Conservation (phyloP, 1,140 invertebrate genomes). For the Dinoponera quadriceps region DNA sequence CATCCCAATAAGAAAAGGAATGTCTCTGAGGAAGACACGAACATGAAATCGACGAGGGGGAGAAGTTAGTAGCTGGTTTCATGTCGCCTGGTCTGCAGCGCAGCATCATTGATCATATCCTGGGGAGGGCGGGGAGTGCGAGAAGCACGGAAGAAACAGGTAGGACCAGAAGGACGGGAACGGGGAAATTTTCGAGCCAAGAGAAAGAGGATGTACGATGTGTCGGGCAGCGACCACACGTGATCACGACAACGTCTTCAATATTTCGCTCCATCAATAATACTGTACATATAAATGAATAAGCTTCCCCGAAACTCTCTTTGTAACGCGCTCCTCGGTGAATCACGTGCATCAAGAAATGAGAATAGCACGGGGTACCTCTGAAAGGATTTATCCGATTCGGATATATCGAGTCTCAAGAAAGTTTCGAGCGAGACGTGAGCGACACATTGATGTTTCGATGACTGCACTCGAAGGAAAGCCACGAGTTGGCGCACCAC, state of each 20-base stretch:
- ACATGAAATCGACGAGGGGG: conserved; percentile 30
- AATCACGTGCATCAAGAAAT: not conserved
- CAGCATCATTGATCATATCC: conserved; percentile 67
- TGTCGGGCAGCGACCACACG: conserved; percentile 44
- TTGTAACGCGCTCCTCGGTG: too few species aligned
- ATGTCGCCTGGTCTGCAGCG: conserved; percentile 54
- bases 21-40: conserved; percentile 8
- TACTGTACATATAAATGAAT: too few species aligned
- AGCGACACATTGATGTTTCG: conserved; percentile 54
- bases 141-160: conserved; percentile 42
- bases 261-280: conserved; percentile 20
- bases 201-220: conserved; percentile 23
- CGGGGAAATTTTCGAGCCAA: conserved; percentile 53
- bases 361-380: not conserved
- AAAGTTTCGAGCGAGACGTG: conserved; percentile 65
- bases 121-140: conserved; percentile 53
- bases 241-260: conserved; percentile 29
- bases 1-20: conserved; percentile 20
- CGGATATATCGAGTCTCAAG: conserved; percentile 9
- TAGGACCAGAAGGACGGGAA: conserved; percentile 11
- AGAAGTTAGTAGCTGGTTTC: conserved; percentile 55
- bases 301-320: not conserved
- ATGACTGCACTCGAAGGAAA: conserved; percentile 75
- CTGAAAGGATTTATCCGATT: too few species aligned
- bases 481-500: conserved; percentile 71